phyloP scores from a whole-genome alignment of 2,888 invertebrate genomes.

The Epinotia nisella region DNA sequence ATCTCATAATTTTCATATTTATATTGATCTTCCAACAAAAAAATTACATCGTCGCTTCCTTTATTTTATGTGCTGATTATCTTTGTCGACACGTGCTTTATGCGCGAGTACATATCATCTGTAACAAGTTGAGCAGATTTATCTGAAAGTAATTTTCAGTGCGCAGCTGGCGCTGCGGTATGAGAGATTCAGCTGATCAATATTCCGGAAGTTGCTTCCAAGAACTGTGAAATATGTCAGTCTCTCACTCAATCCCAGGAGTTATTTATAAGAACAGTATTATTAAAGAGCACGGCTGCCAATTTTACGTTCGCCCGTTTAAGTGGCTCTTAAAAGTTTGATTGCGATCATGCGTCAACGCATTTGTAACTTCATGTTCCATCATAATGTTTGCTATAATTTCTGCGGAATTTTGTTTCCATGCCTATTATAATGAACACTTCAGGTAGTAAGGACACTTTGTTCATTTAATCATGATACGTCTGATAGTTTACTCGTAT shows the following conservation, averaged over 20 bases:
- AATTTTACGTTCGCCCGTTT: conserved; percentile 31
- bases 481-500: too few species aligned
- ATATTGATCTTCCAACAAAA: neutral
- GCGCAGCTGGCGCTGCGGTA: conserved; percentile 81
- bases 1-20: too few species aligned
- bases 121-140: conserved; percentile 60
- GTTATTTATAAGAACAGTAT: conserved; percentile 43
- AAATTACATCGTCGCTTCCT: too few species aligned
- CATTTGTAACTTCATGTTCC: neutral
- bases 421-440: too few species aligned
- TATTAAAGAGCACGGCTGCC: conserved; percentile 28
- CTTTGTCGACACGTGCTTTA: conserved; percentile 9
- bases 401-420: neutral
- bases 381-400: neutral
- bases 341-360: conserved; percentile 15
- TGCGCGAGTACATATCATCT: conserved; percentile 32
- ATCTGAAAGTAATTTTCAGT: conserved; percentile 82
- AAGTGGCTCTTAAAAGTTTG: conserved; percentile 16
- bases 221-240: conserved; percentile 81
- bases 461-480: neutral
- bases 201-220: conserved; percentile 78
- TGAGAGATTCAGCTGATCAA: conserved; percentile 82
- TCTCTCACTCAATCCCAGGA: conserved; percentile 71
- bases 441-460: neutral
- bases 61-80: neutral